Base-by-base conservation (phyloP, 2,113 vertebrate genomes). In the Campylomormyrus numenius region DNA sequence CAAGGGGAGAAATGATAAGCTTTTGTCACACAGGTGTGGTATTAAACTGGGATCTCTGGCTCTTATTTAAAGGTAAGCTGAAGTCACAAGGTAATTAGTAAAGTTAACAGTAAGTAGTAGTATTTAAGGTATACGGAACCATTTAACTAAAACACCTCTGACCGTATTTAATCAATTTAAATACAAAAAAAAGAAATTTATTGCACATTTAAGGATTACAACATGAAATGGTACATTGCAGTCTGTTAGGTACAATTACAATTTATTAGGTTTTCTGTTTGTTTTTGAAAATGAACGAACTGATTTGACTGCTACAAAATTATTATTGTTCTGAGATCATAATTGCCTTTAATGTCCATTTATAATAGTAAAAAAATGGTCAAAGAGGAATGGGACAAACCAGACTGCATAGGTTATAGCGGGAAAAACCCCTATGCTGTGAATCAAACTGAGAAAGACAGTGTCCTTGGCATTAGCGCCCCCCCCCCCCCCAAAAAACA, bases 401-500 rank as follows among this genome's bases (percentile, higher is more conserved):
- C 48, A 87, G 66, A 49, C 91, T 95, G 93, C 95, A 95, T 94
- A 94, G 93, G 90, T 91, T 86, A 49, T 46, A 92, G 91, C 91
- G 53, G 91, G 84, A 48, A 92, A 62, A 45, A 62, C 85, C 42
- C 84, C 56, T 15, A 77, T 53, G 56, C 48, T 50, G 62, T 42
- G 11, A 77, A 74, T 21, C 48, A 46, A 90, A 92, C 88, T 89
- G 89, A 90, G 91, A 87, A 89, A 85, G 92, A 91, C 91, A 15
- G 52, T 62, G 46, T 90, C 91, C 90, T 90, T 89, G 89, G 74
- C 91, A 39, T 90, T 80, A 70, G n/a, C 45, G 0, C 49, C 1
- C 49, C 11, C 27, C 70, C 66, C 27, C 8, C 66, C 66, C 35
- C 11, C 8, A 42, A 53, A 49, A 15, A 42, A 53, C 15, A 35